These are phyloP conservation scores for Dione vanillae DNA, from an alignment of 2,888 invertebrate genomes.

Conservation along the genomic window DNA sequence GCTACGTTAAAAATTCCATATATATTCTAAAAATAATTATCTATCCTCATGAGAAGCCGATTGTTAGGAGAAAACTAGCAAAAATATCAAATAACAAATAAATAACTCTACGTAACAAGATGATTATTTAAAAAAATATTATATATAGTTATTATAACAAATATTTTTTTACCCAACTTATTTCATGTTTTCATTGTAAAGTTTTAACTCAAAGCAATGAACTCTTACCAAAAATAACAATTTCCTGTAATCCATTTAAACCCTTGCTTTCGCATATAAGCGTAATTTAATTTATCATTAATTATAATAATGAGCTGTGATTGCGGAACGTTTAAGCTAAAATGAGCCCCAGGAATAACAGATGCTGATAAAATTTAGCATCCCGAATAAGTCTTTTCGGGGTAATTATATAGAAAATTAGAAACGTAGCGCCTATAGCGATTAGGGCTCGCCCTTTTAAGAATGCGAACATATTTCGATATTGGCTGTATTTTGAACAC, in stretches of 20 bases:
- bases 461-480: not conserved
- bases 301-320: conserved; percentile 41
- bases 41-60: too few relatives aligned
- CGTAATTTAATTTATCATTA: conserved; percentile 43
- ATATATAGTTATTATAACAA: too few relatives aligned
- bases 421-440: conserved; percentile 14
- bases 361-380: conserved; percentile 31
- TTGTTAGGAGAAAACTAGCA: too few relatives aligned
- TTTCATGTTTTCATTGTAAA: too few relatives aligned
- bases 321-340: conserved; percentile 37
- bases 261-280: conserved; percentile 29
- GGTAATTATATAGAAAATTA: conserved; percentile 26
- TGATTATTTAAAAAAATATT: too few relatives aligned
- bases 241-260: conserved; percentile 13
- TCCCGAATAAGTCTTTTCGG: conserved; percentile 10
- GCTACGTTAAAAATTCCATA: too few relatives aligned
- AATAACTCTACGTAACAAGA: too few relatives aligned
- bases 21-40: too few relatives aligned
- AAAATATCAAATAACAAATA: too few relatives aligned
- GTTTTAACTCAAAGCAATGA: not conserved
- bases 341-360: conserved; percentile 37
- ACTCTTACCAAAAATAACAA: not conserved
- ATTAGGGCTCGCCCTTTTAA: not conserved
- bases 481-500: not conserved
- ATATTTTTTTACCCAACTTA: too few relatives aligned